phyloP scores from a whole-genome alignment of 2,113 vertebrate species.

The Hippocampus barbouri region DNA sequence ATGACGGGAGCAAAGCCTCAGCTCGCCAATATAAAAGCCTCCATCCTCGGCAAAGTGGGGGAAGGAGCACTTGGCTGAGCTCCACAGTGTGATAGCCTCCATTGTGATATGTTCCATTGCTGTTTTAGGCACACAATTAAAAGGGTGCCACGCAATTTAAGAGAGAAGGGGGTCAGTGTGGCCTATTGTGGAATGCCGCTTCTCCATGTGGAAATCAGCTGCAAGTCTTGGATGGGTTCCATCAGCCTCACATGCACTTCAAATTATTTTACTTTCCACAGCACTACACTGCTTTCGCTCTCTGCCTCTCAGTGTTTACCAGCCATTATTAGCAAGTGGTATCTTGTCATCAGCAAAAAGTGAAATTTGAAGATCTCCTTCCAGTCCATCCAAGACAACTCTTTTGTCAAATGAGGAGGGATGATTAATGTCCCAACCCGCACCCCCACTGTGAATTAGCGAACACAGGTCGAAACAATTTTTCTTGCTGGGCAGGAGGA shows the following conservation, averaged over 20 bases:
- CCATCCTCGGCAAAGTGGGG: slow-evolving; percentile 50
- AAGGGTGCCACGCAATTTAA: slow-evolving; percentile 45
- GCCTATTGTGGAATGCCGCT: slow-evolving; percentile 29
- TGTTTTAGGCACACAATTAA: slow-evolving; percentile 46
- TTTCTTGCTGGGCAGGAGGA: slow-evolving; percentile 67
- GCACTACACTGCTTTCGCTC: slow-evolving; percentile 5
- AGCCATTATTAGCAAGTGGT: slow-evolving; percentile 3
- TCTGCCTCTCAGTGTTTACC: slow-evolving; percentile 6
- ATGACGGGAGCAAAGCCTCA: slow-evolving; percentile 70
- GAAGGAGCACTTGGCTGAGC: slow-evolving; percentile 47
- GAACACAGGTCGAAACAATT: slow-evolving; percentile 73
- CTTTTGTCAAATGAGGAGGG: slow-evolving; percentile 46
- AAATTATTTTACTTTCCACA: slow-evolving; percentile 13
- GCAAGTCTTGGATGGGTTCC: slow-evolving; percentile 35
- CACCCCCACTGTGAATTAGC: slow-evolving; percentile 73
- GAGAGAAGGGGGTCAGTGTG: slow-evolving; percentile 44
- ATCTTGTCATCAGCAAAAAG: slow-evolving; percentile 1
- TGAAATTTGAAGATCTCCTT: slow-evolving; percentile 30
- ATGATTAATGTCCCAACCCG: slow-evolving; percentile 72
- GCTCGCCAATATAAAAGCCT: slow-evolving; percentile 61
- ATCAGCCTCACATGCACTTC: background rate
- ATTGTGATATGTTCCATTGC: slow-evolving; percentile 54
- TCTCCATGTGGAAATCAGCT: slow-evolving; percentile 35
- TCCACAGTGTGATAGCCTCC: slow-evolving; percentile 48
- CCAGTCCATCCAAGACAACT: slow-evolving; percentile 30